phyloP scores from a whole-genome alignment of 1,140 invertebrate genomes.

The Saccostrea echinata region DNA sequence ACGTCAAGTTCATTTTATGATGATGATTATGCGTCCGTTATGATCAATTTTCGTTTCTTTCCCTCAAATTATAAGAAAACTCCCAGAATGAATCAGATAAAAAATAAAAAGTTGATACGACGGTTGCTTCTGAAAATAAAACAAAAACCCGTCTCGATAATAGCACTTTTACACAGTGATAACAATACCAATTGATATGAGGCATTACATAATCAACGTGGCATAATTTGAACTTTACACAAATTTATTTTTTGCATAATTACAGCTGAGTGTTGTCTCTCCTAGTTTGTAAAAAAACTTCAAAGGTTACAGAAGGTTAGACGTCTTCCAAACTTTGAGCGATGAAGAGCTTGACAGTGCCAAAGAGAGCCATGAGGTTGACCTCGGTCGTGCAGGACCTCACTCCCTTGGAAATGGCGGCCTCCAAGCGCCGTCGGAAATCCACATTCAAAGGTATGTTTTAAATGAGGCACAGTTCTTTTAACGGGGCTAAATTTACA shows the following conservation, averaged over 20 bases:
- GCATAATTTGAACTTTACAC: neutral
- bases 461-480: no score
- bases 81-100: neutral
- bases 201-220: neutral
- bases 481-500: no score
- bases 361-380: neutral
- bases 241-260: neutral
- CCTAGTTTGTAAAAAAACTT: neutral
- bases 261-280: neutral
- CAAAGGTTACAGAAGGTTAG: neutral
- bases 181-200: neutral
- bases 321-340: neutral
- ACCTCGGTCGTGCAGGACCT: neutral
- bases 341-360: neutral
- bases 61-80: neutral
- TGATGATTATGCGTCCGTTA: neutral
- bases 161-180: neutral
- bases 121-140: neutral
- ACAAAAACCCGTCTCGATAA: neutral
- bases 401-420: neutral
- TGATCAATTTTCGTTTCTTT: neutral
- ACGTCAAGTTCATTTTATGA: neutral
- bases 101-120: neutral
- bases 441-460: neutral
- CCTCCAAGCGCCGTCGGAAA: conserved; percentile 9